Evolutionary conservation across 92 coral and sea anemone genomes (phyloP), one percentile per base, ranked within the genome.

Genomic region (Zoanthus sociatus): DNA sequence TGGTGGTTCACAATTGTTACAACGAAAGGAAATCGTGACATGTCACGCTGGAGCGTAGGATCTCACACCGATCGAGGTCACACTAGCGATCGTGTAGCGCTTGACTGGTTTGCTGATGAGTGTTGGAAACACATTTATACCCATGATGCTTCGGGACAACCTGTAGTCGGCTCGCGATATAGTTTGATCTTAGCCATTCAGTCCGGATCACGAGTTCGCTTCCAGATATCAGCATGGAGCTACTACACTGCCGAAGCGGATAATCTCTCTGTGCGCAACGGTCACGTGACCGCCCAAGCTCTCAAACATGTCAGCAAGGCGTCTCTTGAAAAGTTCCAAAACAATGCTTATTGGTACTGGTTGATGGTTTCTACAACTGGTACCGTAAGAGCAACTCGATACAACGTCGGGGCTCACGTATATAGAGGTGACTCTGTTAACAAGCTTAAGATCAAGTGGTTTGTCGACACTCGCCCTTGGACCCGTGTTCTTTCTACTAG

Each of bases 41-140:
- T 91, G 96, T 95, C 98, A 90, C 96, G 98, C 67, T 95, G 98
- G 98, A 89, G 88, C 30, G 96, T 89, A 9, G 98, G 96, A 46
- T 48, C 71, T 60, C 98, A 93, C 78, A 67, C 42, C 67, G 89
- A 94, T 33, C 91, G 98, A 55, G 96, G 98, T 68, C 96, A 95
- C 92, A 87, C 90, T 9, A 71, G 77, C 51, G 98, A 91, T 73
- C 90, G 45, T 12, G 98, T 95, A 48, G 86, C 92, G 33, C 83
- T 89, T 9, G 96, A 95, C 73, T 95, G 98, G 98, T 95, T 93
- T 90, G 79, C 88, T 5, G 98, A 95, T 54, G 78, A 84, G 7
- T 95, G 98, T 82, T 95, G 98, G 98, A 84, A 89, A 77, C 90
- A 83, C 20, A 87, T 93, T 61, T 84, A 93, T 46, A 73, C 90